Conservation (phyloP, 2,113 vertebrate species). For the Columba janthina region DNA sequence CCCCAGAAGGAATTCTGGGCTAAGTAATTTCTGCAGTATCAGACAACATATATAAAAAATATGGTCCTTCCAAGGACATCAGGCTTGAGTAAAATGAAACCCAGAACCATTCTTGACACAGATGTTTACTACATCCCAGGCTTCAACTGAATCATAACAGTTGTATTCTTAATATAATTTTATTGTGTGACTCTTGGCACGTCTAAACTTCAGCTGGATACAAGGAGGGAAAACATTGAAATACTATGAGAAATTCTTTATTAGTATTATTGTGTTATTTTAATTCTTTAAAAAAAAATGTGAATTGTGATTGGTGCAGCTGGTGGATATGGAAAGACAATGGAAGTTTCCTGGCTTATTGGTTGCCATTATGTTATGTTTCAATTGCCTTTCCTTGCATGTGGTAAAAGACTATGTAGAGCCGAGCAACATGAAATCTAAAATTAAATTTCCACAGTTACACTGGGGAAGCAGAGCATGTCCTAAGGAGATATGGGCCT, state of each 20-base stretch:
- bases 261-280: neutral
- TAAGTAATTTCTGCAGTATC: neutral
- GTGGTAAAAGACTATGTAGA: neutral
- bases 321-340: constrained; percentile 60
- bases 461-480: neutral
- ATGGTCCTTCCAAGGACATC: neutral
- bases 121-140: neutral
- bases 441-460: constrained; percentile 32
- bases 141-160: neutral
- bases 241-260: neutral
- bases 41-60: neutral
- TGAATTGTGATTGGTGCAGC: constrained; percentile 46
- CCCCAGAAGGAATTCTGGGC: neutral
- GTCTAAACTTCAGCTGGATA: neutral
- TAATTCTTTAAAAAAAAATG: constrained; percentile 15
- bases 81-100: neutral
- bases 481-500: too few species aligned
- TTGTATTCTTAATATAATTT: neutral
- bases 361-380: constrained; percentile 36
- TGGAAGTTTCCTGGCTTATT: constrained; percentile 51
- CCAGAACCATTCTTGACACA: neutral
- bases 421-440: neutral
- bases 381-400: constrained; percentile 39
- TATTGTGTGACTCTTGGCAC: neutral
- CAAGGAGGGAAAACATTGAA: neutral